Base-by-base conservation (phyloP, 2,888 invertebrate genomes). In the Caenorhabditis sinica region DNA sequence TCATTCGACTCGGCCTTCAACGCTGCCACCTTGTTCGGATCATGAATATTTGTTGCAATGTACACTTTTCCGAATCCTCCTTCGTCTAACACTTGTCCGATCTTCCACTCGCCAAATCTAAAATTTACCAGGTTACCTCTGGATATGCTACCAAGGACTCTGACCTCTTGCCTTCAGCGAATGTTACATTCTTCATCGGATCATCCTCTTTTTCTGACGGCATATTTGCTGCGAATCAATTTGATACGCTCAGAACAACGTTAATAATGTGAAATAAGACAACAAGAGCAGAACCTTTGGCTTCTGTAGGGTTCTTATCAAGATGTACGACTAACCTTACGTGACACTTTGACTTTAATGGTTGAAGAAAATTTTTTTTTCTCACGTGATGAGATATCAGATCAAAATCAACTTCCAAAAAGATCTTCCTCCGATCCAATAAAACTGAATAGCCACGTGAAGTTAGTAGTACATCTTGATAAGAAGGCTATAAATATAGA, bases 41-140 rank as follows among this genome's bases (percentile, higher is more conserved):
- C 72, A 20, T 75, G 66, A 25, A 49, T 30, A 43, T 72, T 75
- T 28, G 72, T 69, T 28, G 76, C 86, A 60, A 80, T 51, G 75
- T 86, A 85, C 6, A 90, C 91, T 63, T 86, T 85, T n/a, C 91
- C 90, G 61, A 90, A 91, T 13, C 91, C 91, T 56, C 91, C 91
- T 72, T 90, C 91, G 71, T 89, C 90, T 56, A 91, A 65, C 36
- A 87, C 85, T 73, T 82, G 72, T 9, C 77, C 76, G 51, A 90
- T 81, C 28, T 20, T 56, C 90, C 90, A 91, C n/a, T 86, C 84
- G 23, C 89, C 89, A 69, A 90, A 87, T 60, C 84, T 87, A 40
- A 43, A 53, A 63, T 2, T 28, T 56, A 9, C 20, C 23, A 51
- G n/a, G 28, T n/a, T n/a, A 23, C 23, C 23, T 53, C 53, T n/a